Evolutionary conservation across 2,888 invertebrate genomes (phyloP).

Genomic region (Ligdia adustata): DNA sequence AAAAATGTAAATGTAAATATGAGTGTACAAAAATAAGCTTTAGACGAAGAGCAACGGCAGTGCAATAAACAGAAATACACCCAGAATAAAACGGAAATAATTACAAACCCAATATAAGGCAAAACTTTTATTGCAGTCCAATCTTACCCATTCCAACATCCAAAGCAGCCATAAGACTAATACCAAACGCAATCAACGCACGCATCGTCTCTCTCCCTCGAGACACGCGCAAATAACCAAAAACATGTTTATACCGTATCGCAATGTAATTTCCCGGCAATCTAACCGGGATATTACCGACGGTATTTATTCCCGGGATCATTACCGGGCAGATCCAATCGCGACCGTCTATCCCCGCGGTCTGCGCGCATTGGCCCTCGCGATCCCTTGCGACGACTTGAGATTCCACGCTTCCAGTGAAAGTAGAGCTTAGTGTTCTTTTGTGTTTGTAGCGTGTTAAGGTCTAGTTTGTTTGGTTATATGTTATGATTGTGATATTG

Average conservation of each 20-base stretch:
- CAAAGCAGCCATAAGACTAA: conserved; percentile 24
- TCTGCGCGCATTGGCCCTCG: conserved; percentile 62
- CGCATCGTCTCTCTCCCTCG: conserved; percentile 25
- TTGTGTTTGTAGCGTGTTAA: neutral
- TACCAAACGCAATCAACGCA: conserved; percentile 31
- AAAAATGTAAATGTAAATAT: no score
- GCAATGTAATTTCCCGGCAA: conserved; percentile 50
- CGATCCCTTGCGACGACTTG: conserved; percentile 61
- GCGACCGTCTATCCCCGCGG: conserved; percentile 48
- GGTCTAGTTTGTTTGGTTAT: conserved; percentile 25
- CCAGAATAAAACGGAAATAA: no score
- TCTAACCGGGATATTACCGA: conserved; percentile 60
- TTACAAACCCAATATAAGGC: no score
- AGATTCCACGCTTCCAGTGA: conserved; percentile 49
- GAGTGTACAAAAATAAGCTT: no score
- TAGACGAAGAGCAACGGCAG: no score
- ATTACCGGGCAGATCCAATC: conserved; percentile 70
- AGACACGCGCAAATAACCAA: conserved; percentile 39
- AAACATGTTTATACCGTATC: conserved; percentile 41
- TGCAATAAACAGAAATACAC: no score
- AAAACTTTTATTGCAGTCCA: no score
- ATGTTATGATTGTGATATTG: conserved; percentile 56
- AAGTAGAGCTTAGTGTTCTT: conserved; percentile 31
- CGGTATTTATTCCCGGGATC: conserved; percentile 71
- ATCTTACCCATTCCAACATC: neutral